Percentiles rank a stretch among this genome's conserved stretches.
Conservation (phyloP, 2,888 invertebrate species). For the Eristalis intricaria region DNA sequence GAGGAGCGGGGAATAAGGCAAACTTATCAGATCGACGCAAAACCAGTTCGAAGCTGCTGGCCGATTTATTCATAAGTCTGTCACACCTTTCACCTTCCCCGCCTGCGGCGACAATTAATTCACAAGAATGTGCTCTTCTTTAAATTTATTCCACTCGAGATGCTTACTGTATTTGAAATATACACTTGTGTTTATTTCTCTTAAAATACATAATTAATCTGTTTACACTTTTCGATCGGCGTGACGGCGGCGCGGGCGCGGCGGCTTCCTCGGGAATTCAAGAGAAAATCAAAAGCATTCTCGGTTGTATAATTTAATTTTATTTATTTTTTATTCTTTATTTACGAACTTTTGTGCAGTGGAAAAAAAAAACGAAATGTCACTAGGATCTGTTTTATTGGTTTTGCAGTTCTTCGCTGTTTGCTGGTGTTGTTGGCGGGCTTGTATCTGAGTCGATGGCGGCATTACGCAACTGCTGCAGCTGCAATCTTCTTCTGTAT, state of each 20-base stretch:
- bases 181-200: slow-evolving; percentile 12
- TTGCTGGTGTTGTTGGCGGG: slow-evolving; percentile 14
- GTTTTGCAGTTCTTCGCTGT: slow-evolving; percentile 36
- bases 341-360: slow-evolving; percentile 29
- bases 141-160: neutral
- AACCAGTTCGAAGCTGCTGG: slow-evolving; percentile 4
- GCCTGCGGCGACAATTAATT: neutral
- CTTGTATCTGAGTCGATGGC: neutral
- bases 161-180: slow-evolving; percentile 20
- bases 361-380: slow-evolving; percentile 23
- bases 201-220: neutral
- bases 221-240: slow-evolving; percentile 26
- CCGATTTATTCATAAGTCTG: neutral
- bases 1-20: too few species aligned
- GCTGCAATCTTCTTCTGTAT: slow-evolving; percentile 76
- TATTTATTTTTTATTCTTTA: slow-evolving; percentile 26
- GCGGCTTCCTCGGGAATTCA: slow-evolving; percentile 1
- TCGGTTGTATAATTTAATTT: slow-evolving; percentile 13
- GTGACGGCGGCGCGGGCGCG: too few species aligned
- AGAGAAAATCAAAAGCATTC: slow-evolving; percentile 48
- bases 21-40: neutral
- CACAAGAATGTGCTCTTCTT: neutral
- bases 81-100: slow-evolving; percentile 6
- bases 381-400: slow-evolving; percentile 11
- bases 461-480: slow-evolving; percentile 71